Base-by-base conservation (phyloP, 92 coral and sea anemone species). In the Actinernus sp. region DNA sequence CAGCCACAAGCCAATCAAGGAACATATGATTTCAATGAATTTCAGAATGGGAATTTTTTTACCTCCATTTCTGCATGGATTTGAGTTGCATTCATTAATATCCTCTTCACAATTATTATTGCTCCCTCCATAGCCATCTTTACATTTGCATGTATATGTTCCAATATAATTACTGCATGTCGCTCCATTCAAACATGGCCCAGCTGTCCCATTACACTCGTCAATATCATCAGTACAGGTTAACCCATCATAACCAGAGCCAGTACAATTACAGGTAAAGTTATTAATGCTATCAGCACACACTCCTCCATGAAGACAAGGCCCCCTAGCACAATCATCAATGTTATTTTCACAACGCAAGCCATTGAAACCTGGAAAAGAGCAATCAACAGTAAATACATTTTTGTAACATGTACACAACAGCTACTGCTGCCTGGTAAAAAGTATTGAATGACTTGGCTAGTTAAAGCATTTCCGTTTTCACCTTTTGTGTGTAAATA, bases 61-160 rank as follows among this genome's bases (percentile, higher is more conserved):
- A 84, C 92, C 93, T 82, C 97, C 94, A 78, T 93, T 78, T 52
- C 78, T 7, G 53, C 98, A 93, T 5, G 89, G 97, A 9, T 65
- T 47, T 36, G 85, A 50, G 14, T 46, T 56, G 64, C 98, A 93
- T 26, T 93, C 98, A 62, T 90, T 76, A 43, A 93, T 87, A 39
- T 86, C 74, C 9, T 46, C 55, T 31, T 74, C 83, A 67, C 98
- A 93, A 57, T 93, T 75, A n/a, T n/a, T n/a, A n/a, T n/a, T n/a
- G 38, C 22, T 7, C 37, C 89, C 97, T 24, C 61, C 62, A 43
- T 74, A 93, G 21, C 96, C 98, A 2, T 54, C 26, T 3, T 34
- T 57, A 64, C 98, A 93, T 17, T 16, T 21, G 32, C 98, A 93
- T 52, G 59, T 49, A 60, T 90, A 93, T 0, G 76, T 85, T 2